Evolutionary conservation across 2,113 vertebrate genomes (phyloP).

Genomic region (Diphyllodes magnificus): DNA sequence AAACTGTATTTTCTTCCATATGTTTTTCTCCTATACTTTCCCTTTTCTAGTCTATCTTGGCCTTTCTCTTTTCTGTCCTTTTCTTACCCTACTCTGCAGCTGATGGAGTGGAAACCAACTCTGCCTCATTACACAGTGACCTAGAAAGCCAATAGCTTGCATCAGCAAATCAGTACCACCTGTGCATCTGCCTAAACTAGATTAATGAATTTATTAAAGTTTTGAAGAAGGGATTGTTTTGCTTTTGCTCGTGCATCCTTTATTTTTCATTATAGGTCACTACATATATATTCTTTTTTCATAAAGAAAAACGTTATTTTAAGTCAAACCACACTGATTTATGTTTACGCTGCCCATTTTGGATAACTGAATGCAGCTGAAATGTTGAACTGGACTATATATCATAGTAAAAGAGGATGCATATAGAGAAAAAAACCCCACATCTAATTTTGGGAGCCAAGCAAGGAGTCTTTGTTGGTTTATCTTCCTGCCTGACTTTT

Average conservation of each 20-base stretch:
- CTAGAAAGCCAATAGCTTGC: conserved; percentile 21
- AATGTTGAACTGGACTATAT: not conserved
- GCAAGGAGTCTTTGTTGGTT: not conserved
- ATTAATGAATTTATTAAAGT: conserved; percentile 32
- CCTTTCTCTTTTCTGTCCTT: conserved; percentile 18
- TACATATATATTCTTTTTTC: not conserved
- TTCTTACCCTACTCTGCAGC: not conserved
- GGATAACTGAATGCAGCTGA: not conserved
- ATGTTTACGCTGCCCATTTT: not conserved
- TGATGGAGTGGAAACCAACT: conserved; percentile 19
- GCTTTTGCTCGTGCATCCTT: not conserved
- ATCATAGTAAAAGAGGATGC: not conserved
- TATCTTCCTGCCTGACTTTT: not conserved
- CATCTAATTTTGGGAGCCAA: not conserved
- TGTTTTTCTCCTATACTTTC: not conserved
- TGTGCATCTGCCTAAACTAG: not conserved
- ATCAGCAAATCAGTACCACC: conserved; percentile 45
- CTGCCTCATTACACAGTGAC: conserved; percentile 39
- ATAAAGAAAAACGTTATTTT: not conserved
- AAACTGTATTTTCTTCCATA: not conserved
- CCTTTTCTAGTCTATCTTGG: not conserved
- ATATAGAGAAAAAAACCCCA: not conserved
- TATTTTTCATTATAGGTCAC: not conserved
- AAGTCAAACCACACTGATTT: not conserved
- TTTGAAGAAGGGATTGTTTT: not conserved